Evolutionary conservation across 2,888 invertebrate species (phyloP).

Genomic region (Auanema sp.): DNA sequence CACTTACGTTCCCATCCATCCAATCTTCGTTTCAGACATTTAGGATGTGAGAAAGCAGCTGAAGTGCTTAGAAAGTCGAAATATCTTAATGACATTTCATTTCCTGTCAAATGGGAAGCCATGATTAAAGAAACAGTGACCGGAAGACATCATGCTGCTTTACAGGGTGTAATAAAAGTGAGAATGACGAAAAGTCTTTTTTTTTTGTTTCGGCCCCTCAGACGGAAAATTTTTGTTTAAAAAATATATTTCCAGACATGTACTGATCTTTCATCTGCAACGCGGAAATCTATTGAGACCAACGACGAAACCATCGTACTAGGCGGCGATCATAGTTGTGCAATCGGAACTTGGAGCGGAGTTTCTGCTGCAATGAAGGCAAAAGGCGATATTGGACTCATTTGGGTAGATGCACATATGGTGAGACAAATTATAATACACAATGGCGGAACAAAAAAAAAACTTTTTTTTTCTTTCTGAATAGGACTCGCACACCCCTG

Average conservation of each 20-base stretch:
- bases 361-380: conserved; percentile 47
- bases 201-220: neutral
- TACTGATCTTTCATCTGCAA: conserved; percentile 43
- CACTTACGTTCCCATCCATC: too few species aligned
- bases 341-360: conserved; percentile 60
- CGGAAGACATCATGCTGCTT: conserved; percentile 43
- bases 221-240: neutral
- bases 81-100: conserved; percentile 29
- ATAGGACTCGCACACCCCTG: conserved; percentile 54
- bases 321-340: conserved; percentile 57
- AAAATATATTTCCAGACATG: conserved; percentile 29
- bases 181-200: conserved; percentile 2
- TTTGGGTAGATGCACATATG: conserved; percentile 60
- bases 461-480: neutral
- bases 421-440: conserved; percentile 23
- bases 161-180: conserved; percentile 50
- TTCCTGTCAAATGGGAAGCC: conserved; percentile 47
- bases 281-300: conserved; percentile 34
- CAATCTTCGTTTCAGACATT: conserved; percentile 34
- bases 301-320: conserved; percentile 47
- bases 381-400: conserved; percentile 51
- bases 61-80: conserved; percentile 45
- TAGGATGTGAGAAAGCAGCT: conserved; percentile 56
- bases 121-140: conserved; percentile 48
- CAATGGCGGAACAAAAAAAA: conserved; percentile 3